Percentiles rank a stretch among this genome's conserved stretches.
These are phyloP conservation scores for Pristionchus mayeri DNA, from an alignment of 2,888 invertebrate genomes.

Conservation along the genomic window DNA sequence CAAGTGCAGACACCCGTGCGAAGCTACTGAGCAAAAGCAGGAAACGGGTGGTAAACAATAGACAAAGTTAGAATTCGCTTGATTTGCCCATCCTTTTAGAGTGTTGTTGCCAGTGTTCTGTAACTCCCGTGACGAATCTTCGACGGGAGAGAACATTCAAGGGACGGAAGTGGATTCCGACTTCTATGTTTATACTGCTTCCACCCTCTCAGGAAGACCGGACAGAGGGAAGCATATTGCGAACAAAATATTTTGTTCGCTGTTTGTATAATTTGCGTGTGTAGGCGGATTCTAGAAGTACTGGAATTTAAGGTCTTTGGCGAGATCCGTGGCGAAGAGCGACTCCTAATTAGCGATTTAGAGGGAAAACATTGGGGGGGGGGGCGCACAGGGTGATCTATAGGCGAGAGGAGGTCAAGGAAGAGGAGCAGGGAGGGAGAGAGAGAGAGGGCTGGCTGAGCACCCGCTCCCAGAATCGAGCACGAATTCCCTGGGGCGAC, in stretches of 20 bases:
- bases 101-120: no score
- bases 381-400: not conserved
- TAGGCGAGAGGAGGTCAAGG: not conserved
- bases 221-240: not conserved
- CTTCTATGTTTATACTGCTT: no score
- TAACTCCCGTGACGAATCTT: no score
- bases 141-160: no score
- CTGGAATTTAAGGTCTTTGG: no score
- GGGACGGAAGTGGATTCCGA: no score
- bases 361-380: not conserved
- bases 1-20: no score
- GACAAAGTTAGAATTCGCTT: not conserved
- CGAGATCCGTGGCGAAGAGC: not conserved
- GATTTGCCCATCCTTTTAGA: no score
- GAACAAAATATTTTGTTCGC: not conserved
- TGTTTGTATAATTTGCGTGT: no score
- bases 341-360: slow-evolving; percentile 2
- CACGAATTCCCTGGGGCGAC: not conserved
- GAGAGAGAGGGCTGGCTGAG: not conserved
- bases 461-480: not conserved
- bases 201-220: not conserved
- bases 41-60: no score
- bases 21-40: no score
- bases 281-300: no score
- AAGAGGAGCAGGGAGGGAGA: not conserved